Evolutionary conservation across 92 coral and sea anemone genomes (phyloP), one percentile per base, ranked within the genome.

Genomic region (Epizoanthus ramosus): DNA sequence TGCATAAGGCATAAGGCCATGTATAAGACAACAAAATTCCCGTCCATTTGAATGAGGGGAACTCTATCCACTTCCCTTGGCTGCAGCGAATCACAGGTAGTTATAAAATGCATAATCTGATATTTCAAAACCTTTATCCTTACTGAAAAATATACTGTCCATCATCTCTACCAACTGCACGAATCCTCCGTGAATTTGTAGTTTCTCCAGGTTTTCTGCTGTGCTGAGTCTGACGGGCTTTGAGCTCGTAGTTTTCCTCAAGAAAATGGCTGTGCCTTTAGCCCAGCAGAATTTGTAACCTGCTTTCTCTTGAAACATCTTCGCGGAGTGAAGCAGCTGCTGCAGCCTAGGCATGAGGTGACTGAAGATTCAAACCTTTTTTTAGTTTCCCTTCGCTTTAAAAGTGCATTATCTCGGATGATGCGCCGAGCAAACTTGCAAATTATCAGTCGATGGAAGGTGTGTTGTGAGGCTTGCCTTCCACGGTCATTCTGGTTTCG

Each of bases 321-420:
- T 80, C 35, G 84, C 73, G 41, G 43, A 65, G 17, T 81, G 37
- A 66, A 81, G 77, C 74, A 81, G 74, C 75, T 81, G 76, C 76
- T 81, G 85, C 73, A 54, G 75, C 85, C 85, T 68, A 10, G 76
- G 85, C n/a, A 53, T 81, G 41, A 68, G 76, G 50, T 81, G 76
- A 63, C 75, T 81, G 71, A 18, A 68, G 47, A 68, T 81, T 68
- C 33, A 47, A 21, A 67, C 68, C 41, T 73, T 68, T 58, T 33
- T 2, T 68, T 14, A 68, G 74, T 18, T 53, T 80, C 72, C 72
- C 84, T 64, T 54, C 73, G 70, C 74, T 56, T 65, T n/a, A 60
- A 64, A 8, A 64, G 59, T 74, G 22, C 84, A 68, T 35, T 3
- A n/a, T 59, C 64, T 59, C 64, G 64, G 64, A 23, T 23, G 41